Percentiles rank a stretch among this genome's conserved stretches.
phyloP scores from a whole-genome alignment of 53 echinoderm and acorn worm genomes.

The Astropecten irregularis region DNA sequence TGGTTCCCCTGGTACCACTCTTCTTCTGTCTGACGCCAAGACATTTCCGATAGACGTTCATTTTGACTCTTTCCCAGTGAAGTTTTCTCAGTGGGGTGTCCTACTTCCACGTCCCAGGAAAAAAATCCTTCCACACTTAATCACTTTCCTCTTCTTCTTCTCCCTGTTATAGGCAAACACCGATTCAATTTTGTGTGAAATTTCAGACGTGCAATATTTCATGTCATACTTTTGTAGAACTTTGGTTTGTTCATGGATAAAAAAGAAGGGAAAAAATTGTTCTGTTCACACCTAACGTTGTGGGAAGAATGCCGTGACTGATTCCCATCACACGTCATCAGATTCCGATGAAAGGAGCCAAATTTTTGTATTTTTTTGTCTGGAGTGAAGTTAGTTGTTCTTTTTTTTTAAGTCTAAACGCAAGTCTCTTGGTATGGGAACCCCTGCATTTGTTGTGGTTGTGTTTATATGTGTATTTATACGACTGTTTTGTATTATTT shows the following conservation, averaged over 20 bases:
- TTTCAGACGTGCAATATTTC: not conserved
- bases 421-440: not conserved
- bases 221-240: not conserved
- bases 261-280: not conserved
- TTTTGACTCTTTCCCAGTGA: too few species aligned
- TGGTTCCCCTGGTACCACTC: too few species aligned
- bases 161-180: too few species aligned
- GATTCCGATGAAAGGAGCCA: not conserved
- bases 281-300: slow-evolving; percentile 26
- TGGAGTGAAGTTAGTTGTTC: not conserved
- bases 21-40: too few species aligned
- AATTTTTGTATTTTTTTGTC: not conserved
- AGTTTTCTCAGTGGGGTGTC: too few species aligned
- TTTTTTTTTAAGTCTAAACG: not conserved
- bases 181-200: too few species aligned
- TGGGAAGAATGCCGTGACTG: slow-evolving; percentile 32
- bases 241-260: not conserved
- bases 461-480: not conserved
- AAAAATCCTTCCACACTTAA: too few species aligned
- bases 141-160: too few species aligned
- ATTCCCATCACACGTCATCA: slow-evolving; percentile 34
- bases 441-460: not conserved
- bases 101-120: too few species aligned
- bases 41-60: too few species aligned
- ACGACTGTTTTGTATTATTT: slow-evolving; percentile 27